Evolutionary conservation across 2,888 invertebrate genomes (phyloP).

Genomic region (Tipula confusa): DNA sequence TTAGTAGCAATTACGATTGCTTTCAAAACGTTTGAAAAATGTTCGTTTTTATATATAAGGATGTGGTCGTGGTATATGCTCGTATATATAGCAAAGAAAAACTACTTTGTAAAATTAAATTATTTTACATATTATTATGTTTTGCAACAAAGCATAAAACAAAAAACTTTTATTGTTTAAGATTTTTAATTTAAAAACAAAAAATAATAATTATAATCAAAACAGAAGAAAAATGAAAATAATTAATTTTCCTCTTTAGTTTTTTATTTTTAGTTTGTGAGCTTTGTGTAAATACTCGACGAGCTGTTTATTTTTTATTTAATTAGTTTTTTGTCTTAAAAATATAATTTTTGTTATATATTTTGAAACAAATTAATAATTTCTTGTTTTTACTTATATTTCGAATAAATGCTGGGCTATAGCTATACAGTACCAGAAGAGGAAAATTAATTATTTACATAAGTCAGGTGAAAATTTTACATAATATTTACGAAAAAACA

Average conservation of each 20-base stretch:
- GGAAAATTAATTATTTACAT: neutral
- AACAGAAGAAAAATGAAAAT: neutral
- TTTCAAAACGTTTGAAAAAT: neutral
- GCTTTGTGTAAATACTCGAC: neutral
- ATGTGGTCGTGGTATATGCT: no score
- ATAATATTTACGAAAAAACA: no score
- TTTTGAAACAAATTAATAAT: neutral
- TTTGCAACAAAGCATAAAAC: neutral
- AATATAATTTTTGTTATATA: neutral
- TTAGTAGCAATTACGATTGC: neutral
- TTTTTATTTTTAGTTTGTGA: neutral
- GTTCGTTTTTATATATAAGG: neutral
- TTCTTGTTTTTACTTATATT: neutral
- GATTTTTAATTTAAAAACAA: constrained; percentile 3
- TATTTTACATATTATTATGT: neutral
- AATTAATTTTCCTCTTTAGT: constrained; percentile 25
- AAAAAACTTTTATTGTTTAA: neutral
- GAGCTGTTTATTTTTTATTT: neutral
- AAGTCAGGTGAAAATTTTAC: neutral
- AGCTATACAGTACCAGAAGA: neutral
- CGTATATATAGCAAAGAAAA: no score
- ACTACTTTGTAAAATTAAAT: neutral
- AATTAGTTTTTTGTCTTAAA: constrained; percentile 9
- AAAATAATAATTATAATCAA: neutral
- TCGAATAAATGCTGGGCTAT: neutral